These are phyloP conservation scores for Nannoperca australis DNA, from an alignment of 2,797 vertebrate species.

Conservation along the genomic window DNA sequence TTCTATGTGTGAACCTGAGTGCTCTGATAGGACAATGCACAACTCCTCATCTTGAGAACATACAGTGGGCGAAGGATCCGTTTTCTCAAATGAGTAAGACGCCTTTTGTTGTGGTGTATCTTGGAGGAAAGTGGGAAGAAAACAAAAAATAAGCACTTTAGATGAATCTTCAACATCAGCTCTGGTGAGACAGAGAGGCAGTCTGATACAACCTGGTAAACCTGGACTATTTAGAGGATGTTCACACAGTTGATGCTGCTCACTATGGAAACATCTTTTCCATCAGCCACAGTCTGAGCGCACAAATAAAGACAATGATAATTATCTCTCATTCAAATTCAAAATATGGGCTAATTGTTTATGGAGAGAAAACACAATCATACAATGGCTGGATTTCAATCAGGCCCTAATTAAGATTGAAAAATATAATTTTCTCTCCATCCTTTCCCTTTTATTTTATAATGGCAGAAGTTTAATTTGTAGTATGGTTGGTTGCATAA, in stretches of 20 bases:
- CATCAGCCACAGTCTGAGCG: slow-evolving; percentile 86
- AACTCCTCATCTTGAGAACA: slow-evolving; percentile 26
- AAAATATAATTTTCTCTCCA: slow-evolving; percentile 6
- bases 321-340: slow-evolving; percentile 65
- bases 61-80: slow-evolving; percentile 29
- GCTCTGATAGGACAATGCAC: slow-evolving; percentile 8
- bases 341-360: slow-evolving; percentile 50
- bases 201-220: slow-evolving; percentile 88
- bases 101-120: slow-evolving; percentile 89
- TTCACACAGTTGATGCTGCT: slow-evolving; percentile 87
- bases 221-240: slow-evolving; percentile 87
- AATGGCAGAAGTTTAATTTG: slow-evolving; percentile 32
- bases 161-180: slow-evolving; percentile 45
- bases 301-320: slow-evolving; percentile 56
- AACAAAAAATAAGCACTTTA: slow-evolving; percentile 86
- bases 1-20: background rate
- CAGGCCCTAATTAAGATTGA: slow-evolving; percentile 42
- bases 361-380: slow-evolving; percentile 35
- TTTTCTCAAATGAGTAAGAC: slow-evolving; percentile 81
- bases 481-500: slow-evolving; percentile 12
- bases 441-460: slow-evolving; percentile 40
- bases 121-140: slow-evolving; percentile 85
- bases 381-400: slow-evolving; percentile 41
- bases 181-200: slow-evolving; percentile 74
- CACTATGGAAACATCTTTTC: slow-evolving; percentile 90